These are phyloP conservation scores for Alosa alosa DNA, from an alignment of 2,113 vertebrate species.

Conservation along the genomic window DNA sequence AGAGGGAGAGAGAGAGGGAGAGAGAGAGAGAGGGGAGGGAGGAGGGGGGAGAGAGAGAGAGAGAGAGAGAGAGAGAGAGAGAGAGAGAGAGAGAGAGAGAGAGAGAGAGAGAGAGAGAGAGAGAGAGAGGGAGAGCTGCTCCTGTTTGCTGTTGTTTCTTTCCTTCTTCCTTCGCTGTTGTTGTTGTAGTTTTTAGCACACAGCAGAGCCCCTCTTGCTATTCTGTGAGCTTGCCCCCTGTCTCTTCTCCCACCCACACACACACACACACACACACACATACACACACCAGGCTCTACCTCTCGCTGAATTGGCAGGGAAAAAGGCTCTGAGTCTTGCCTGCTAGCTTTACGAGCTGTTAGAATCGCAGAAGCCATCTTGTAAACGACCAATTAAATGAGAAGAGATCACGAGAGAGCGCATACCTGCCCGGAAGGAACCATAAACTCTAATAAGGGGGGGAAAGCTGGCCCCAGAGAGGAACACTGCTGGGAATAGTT, in stretches of 20 bases:
- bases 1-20: background rate
- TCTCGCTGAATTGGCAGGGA: conserved; percentile 28
- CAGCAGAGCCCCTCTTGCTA: background rate
- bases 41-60: background rate
- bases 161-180: background rate
- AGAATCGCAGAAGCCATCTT: conserved; percentile 56
- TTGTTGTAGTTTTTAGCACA: background rate
- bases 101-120: background rate
- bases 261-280: conserved; percentile 4
- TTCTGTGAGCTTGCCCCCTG: conserved; percentile 9
- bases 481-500: conserved; percentile 50
- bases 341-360: conserved; percentile 58
- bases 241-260: background rate
- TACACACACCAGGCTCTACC: background rate
- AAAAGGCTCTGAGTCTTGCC: conserved; percentile 37
- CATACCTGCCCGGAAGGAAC: conserved; percentile 59
- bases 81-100: background rate
- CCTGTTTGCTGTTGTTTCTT: background rate
- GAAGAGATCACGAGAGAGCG: conserved; percentile 53
- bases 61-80: background rate
- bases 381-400: conserved; percentile 62
- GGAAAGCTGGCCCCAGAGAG: conserved; percentile 25
- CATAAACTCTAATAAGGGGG: conserved; percentile 55
- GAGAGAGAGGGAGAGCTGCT: background rate
- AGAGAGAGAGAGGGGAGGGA: background rate